phyloP scores from a whole-genome alignment of 1,140 invertebrate species.

The Mamestra configurata region DNA sequence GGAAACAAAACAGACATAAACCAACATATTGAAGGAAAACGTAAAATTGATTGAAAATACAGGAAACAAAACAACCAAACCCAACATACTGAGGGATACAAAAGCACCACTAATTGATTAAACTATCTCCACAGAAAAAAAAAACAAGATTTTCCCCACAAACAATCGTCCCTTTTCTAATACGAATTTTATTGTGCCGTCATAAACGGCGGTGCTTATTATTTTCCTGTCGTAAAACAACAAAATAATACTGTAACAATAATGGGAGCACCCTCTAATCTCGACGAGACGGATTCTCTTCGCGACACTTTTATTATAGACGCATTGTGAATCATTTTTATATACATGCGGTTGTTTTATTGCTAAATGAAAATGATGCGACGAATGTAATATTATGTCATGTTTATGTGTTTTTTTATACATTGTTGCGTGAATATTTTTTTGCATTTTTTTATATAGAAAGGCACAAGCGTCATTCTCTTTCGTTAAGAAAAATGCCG shows the following conservation, averaged over 20 bases:
- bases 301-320: constrained; percentile 60
- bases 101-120: constrained; percentile 1
- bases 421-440: constrained; percentile 12
- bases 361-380: constrained; percentile 67
- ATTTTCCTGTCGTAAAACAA: constrained; percentile 85
- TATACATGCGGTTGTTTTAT: constrained; percentile 77
- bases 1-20: not conserved
- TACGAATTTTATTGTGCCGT: constrained; percentile 76
- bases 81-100: not conserved
- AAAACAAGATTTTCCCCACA: constrained; percentile 14
- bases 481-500: too few species aligned
- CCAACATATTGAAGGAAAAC: not conserved
- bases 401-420: not conserved
- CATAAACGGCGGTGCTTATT: constrained; percentile 81
- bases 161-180: constrained; percentile 73
- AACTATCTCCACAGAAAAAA: not conserved
- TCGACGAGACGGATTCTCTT: constrained; percentile 71
- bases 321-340: constrained; percentile 76
- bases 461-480: too few species aligned
- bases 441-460: not conserved
- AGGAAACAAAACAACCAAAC: not conserved
- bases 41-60: not conserved
- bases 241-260: constrained; percentile 83
- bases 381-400: constrained; percentile 36
- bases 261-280: constrained; percentile 76